phyloP scores from a whole-genome alignment of 2,888 invertebrate species.

The Dysmachus trigonus region DNA sequence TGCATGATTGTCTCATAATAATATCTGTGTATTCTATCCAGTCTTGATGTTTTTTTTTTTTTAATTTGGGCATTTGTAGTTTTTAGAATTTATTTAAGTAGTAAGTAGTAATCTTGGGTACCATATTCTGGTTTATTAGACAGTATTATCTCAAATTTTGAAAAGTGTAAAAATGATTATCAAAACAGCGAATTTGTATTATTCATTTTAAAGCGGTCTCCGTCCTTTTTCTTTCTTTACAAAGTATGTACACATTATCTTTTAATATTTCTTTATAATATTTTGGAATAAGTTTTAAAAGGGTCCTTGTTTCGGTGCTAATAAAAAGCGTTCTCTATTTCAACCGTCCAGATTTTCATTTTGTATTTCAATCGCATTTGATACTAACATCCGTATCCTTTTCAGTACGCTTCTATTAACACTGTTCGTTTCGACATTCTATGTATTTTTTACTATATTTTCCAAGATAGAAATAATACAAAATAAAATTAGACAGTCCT shows the following conservation, averaged over 20 bases:
- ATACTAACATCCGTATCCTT: not conserved
- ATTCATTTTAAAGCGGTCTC: not conserved
- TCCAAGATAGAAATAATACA: no score
- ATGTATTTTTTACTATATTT: no score
- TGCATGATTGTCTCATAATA: not conserved
- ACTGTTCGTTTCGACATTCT: not conserved
- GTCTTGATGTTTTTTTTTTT: not conserved
- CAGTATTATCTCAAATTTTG: not conserved
- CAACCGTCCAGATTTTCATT: not conserved
- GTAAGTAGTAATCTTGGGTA: not conserved
- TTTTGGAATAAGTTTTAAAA: not conserved
- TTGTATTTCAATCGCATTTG: not conserved
- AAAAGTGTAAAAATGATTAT: not conserved
- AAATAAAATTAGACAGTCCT: not conserved
- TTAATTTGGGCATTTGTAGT: not conserved
- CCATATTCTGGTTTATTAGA: not conserved
- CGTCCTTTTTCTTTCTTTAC: not conserved
- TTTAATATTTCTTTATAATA: not conserved
- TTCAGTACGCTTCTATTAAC: not conserved
- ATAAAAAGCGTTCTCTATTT: not conserved
- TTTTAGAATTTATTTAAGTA: not conserved
- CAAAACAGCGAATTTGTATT: not conserved
- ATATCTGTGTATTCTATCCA: not conserved
- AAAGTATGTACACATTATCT: not conserved
- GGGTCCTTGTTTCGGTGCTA: not conserved